These are phyloP conservation scores for Hapalemur alaotrensis DNA, from an alignment of 2,797 vertebrate species.

Conservation along the genomic window DNA sequence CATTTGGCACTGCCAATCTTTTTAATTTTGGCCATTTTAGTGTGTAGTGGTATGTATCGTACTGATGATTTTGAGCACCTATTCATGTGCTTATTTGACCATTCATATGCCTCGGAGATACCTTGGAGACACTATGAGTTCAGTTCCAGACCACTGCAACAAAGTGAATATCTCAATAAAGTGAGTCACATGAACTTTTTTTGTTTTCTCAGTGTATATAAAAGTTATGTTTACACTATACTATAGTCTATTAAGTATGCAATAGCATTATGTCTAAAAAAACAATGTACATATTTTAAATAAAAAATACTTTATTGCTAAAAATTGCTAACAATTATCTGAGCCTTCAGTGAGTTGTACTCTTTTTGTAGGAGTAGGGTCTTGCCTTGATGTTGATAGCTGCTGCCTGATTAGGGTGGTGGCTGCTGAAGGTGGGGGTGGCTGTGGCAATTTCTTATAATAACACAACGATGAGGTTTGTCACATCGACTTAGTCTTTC, in stretches of 20 bases:
- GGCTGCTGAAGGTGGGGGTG: background rate
- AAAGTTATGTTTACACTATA: background rate
- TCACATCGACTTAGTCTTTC: background rate
- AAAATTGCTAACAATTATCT: background rate
- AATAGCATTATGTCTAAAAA: background rate
- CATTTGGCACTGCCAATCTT: background rate
- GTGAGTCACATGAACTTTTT: background rate
- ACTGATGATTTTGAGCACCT: background rate
- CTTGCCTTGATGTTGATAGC: background rate
- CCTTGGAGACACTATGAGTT: background rate
- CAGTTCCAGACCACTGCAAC: background rate
- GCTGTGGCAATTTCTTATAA: background rate
- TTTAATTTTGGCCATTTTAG: too few relatives aligned
- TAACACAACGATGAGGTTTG: background rate
- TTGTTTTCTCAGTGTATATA: background rate
- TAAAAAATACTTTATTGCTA: background rate
- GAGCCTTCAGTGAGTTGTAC: background rate
- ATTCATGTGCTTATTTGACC: too few relatives aligned
- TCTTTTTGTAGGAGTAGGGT: background rate
- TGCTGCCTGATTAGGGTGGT: background rate
- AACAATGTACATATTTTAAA: background rate
- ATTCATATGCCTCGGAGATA: background rate
- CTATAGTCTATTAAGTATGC: too few relatives aligned
- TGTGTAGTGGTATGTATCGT: too few relatives aligned
- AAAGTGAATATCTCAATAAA: background rate